Evolutionary conservation across 2,113 vertebrate species (phyloP).

Genomic region (Micromys minutus): DNA sequence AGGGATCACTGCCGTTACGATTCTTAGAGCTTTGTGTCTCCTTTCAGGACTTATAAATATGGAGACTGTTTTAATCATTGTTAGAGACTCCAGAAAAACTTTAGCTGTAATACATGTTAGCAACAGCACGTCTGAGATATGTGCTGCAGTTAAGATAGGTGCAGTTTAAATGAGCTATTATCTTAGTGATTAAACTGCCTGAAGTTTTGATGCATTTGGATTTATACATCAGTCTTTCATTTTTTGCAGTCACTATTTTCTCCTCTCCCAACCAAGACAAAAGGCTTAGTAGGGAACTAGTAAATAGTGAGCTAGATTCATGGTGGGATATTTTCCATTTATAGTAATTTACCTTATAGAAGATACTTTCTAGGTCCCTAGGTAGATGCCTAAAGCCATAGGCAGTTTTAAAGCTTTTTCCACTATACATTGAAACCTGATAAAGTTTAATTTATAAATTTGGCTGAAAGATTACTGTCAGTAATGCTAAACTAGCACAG

Average conservation of each 20-base stretch:
- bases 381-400: background rate
- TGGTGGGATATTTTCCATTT: background rate
- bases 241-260: background rate
- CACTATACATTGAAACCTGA: background rate
- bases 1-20: background rate
- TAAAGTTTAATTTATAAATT: constrained; percentile 35
- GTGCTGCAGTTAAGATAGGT: constrained; percentile 18
- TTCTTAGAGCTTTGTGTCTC: constrained; percentile 24
- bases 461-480: background rate
- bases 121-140: background rate
- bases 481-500: background rate
- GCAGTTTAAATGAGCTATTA: background rate
- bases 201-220: constrained; percentile 29
- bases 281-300: constrained; percentile 30
- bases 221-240: background rate
- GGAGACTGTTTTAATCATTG: constrained; percentile 9
- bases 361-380: background rate
- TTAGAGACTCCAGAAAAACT: background rate
- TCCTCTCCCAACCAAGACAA: background rate
- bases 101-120: background rate
- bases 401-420: background rate
- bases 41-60: background rate
- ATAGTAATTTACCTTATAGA: background rate
- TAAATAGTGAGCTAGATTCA: constrained; percentile 28
- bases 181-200: background rate